phyloP scores from a whole-genome alignment of 23 tunicate species.

The Trididemnum nubilum region DNA sequence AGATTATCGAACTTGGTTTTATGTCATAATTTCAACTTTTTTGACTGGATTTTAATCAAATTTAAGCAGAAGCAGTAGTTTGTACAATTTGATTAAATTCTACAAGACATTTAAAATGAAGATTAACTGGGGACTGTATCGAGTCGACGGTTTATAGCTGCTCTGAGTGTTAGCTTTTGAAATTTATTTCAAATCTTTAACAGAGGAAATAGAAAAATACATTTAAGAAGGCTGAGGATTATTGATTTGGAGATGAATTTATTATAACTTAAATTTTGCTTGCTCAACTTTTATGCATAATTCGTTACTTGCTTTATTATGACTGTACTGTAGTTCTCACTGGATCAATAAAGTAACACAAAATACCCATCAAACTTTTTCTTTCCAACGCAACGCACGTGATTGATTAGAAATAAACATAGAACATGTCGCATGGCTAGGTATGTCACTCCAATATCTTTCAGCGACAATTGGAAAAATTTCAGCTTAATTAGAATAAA shows the following conservation, averaged over 20 bases:
- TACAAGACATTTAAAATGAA: background rate
- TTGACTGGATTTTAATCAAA: too few relatives aligned
- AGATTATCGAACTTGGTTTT: too few relatives aligned
- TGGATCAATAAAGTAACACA: background rate
- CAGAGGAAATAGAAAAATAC: background rate
- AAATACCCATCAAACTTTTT: background rate
- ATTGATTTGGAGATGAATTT: conserved; percentile 8
- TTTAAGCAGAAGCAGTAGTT: background rate
- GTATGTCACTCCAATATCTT: too few relatives aligned
- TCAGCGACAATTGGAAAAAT: too few relatives aligned
- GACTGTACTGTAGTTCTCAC: background rate
- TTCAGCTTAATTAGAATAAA: too few relatives aligned
- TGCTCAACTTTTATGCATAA: background rate
- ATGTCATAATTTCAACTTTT: too few relatives aligned
- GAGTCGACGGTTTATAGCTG: too few relatives aligned
- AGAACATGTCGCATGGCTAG: too few relatives aligned
- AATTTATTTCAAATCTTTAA: background rate
- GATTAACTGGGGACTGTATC: too few relatives aligned
- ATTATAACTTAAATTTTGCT: background rate
- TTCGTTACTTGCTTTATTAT: background rate
- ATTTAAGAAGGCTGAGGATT: background rate
- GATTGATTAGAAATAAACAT: too few relatives aligned
- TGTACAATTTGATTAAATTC: background rate
- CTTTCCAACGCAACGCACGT: too few relatives aligned
- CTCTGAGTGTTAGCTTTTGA: background rate